phyloP scores from a whole-genome alignment of 2,113 vertebrate genomes.

The Tyto alba region DNA sequence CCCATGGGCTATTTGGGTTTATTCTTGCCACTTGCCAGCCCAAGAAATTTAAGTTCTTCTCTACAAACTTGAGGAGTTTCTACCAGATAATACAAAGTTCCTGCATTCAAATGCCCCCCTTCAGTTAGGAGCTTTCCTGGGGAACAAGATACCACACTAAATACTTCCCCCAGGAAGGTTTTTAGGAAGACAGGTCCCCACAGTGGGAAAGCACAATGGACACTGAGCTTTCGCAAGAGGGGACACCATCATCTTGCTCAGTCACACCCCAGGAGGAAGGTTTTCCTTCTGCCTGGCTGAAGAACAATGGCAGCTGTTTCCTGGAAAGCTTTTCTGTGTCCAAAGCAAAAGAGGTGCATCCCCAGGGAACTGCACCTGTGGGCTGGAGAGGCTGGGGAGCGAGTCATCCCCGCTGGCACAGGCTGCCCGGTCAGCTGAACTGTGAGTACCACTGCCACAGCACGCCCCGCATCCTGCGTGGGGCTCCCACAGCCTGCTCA shows the following conservation, averaged over 20 bases:
- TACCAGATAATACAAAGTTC: not conserved
- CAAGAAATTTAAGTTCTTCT: not conserved
- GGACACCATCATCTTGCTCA: not conserved
- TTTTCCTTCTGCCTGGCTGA: not conserved
- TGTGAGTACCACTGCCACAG: not conserved
- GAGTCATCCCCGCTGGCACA: not conserved
- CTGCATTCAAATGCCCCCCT: not conserved
- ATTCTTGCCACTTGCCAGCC: not conserved
- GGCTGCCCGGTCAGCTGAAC: not conserved
- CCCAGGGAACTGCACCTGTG: fast-evolving
- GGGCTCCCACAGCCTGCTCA: fast-evolving
- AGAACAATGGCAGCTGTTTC: fast-evolving
- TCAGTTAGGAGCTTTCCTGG: not conserved
- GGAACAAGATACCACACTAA: not conserved
- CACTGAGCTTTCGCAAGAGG: not conserved
- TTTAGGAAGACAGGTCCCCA: not conserved
- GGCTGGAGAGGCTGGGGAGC: not conserved
- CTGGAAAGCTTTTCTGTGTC: not conserved
- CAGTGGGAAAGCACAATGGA: not conserved
- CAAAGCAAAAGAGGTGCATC: fast-evolving
- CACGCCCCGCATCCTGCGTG: not conserved
- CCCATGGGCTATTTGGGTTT: not conserved
- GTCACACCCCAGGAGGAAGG: fast-evolving
- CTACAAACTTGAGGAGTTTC: not conserved
- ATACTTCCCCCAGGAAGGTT: not conserved